Percentiles rank a stretch among this genome's conserved stretches.
These are phyloP conservation scores for Rhineura floridana DNA, from an alignment of 2,113 vertebrate species.

Conservation along the genomic window DNA sequence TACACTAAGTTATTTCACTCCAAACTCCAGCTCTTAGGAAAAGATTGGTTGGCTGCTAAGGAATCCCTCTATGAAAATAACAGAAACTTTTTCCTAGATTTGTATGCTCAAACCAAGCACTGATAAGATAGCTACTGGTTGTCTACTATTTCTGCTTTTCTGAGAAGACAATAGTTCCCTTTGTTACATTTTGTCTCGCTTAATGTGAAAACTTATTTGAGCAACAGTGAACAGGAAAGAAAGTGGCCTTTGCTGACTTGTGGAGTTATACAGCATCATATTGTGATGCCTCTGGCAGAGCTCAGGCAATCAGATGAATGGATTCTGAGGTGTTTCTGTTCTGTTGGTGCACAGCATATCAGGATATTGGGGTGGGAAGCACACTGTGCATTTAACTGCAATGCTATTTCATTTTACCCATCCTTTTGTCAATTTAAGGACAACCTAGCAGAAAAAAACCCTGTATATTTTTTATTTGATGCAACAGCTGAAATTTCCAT, in stretches of 20 bases:
- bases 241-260: constrained; percentile 42
- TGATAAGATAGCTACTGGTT: constrained; percentile 29
- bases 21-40: neutral
- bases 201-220: constrained; percentile 40
- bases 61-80: neutral
- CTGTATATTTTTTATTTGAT: constrained; percentile 15
- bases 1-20: neutral
- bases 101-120: constrained; percentile 25
- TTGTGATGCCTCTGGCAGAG: constrained; percentile 41
- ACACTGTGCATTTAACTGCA: constrained; percentile 41
- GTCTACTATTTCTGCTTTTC: constrained; percentile 33
- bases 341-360: neutral
- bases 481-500: constrained; percentile 20
- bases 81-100: constrained; percentile 19
- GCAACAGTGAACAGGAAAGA: constrained; percentile 27
- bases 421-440: constrained; percentile 13
- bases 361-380: constrained; percentile 14
- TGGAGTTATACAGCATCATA: neutral
- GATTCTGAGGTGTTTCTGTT: constrained; percentile 27
- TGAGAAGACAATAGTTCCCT: constrained; percentile 27
- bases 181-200: constrained; percentile 56
- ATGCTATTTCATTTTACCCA: constrained; percentile 10
- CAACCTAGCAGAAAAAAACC: neutral
- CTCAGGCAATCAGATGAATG: constrained; percentile 46
- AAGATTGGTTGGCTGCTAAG: too few relatives aligned